Evolutionary conservation across 2,888 invertebrate genomes (phyloP), one percentile per base, ranked within the genome.

Genomic region (Nineta flava): DNA sequence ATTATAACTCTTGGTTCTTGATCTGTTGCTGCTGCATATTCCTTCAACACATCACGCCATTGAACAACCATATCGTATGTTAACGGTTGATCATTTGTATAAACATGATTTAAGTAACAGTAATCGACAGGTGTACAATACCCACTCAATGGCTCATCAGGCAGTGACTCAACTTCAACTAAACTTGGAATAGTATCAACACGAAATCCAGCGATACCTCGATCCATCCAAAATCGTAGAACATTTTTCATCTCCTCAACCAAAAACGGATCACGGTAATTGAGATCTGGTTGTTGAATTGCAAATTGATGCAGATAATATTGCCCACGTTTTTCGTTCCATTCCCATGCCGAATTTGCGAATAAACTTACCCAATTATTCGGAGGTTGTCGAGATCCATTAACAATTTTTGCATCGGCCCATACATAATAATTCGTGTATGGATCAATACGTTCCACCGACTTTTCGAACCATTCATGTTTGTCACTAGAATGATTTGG

Each of bases 201-300:
- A 56, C 92, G 77, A 59, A 94, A 90, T 1, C 94, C 95, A 60
- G 87, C 84, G 0, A 92, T 78, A 1, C 91, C 92, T 57, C 79
- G 78, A 48, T 81, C 78, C 46, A 94, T 61, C 93, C 93, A 94
- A 60, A 79, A 88, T 55, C 70, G 72, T 13, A 92, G 61, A 1
- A 81, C 71, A 12, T 75, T 12, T 15, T 81, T 76, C 66, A 86
- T 77, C 59, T 79, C 78, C 47, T 76, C 65, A 2, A 79, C 69
- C 6, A 93, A 77, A 6, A 69, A 69, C 0, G 79, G 75, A 64
- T 85, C 83, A 42, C 82, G 71, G 57, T 73, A 83, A 65, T 93
- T 91, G 2, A 93, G 69, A 64, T 93, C 91, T 5, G 49, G 87
- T 57, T 87, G 83, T 16, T 74, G 67, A 12, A 61, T 58, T 3